Base-by-base conservation (phyloP, 2,888 invertebrate genomes). In the Salpingus planirostris region DNA sequence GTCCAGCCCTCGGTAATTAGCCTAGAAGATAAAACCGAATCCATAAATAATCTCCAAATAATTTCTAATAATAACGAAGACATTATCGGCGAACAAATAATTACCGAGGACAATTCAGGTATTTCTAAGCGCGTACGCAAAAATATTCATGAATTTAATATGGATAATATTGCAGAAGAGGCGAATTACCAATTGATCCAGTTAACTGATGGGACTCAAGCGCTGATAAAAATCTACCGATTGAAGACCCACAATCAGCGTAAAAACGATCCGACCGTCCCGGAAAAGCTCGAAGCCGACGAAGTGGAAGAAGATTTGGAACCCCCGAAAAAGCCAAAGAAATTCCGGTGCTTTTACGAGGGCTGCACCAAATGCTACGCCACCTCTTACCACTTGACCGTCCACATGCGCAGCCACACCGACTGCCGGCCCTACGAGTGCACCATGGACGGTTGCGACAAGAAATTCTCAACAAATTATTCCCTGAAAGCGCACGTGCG, bases 401-500 rank as follows among this genome's bases (percentile, higher is more conserved):
- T 71, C 3, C 73, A 73, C 47, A 66, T 67, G 46, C 56, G 71
- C 33, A 65, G 61, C 29, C 73, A 73, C 45, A 68, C 69, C 1
- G 69, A 70, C 14, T 61, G 59, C 28, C 56, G 68, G 36, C 71
- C 71, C 1, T 73, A 67, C 43, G 52, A 55, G 33, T 73, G 73
- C 41, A 54, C 62, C 2, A 56, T 62, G 36, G 55, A 63, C 14
- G 67, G 66, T 14, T 72, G 72, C 47, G 59, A 60, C 31, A 71
- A 71, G 49, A 64, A 64, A 22, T 72, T 72, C 50, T 62, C 70
- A 3, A 70, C 71, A 2, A 68, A 67, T 14, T 73, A 71, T 46
- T 59, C 61, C 1, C 42, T 74, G 38, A 64, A 62, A 40, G 57
- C 65, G 2, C 76, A 76, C 55, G 59, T 70, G 61, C 61, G 71